A percentile compares a stretch with the other conserved stretches of the same genome.
Conservation (phyloP, 2,888 invertebrate genomes). For the Brenthis daphne region DNA sequence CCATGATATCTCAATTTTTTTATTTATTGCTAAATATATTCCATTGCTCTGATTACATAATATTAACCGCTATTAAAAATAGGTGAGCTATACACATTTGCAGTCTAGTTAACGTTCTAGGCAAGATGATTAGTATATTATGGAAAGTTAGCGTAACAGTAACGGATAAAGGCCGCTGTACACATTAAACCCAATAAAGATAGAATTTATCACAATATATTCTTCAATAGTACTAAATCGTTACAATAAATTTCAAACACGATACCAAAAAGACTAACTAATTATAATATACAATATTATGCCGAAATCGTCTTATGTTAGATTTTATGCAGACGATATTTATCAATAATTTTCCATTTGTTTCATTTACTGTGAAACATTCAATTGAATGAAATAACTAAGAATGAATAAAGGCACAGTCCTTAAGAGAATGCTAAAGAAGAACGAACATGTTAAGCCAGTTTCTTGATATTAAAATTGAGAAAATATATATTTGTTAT, state of each 20-base stretch:
- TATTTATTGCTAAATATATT: constrained; percentile 68
- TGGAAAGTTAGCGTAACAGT: constrained; percentile 3
- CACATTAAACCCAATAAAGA: background rate
- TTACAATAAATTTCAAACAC: background rate
- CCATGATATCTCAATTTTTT: constrained; percentile 42
- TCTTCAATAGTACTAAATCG: constrained; percentile 5
- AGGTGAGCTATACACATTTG: constrained; percentile 44
- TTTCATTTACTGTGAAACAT: too few relatives aligned
- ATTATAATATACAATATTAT: too few relatives aligned
- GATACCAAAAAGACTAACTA: too few relatives aligned
- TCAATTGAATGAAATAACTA: too few relatives aligned
- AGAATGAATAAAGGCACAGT: too few relatives aligned
- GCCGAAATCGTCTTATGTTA: too few relatives aligned
- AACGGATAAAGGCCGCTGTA: background rate
- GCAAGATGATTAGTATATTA: constrained; percentile 37
- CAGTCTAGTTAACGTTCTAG: constrained; percentile 41
- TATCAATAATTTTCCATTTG: too few relatives aligned
- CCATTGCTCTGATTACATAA: constrained; percentile 64
- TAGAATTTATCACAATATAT: constrained; percentile 11
- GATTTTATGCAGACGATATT: too few relatives aligned
- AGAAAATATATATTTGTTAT: too few relatives aligned
- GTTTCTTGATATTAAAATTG: too few relatives aligned
- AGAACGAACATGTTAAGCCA: too few relatives aligned
- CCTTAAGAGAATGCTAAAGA: too few relatives aligned
- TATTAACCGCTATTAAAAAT: constrained; percentile 48